Evolutionary conservation across 92 coral and sea anemone genomes (phyloP), one percentile per base, ranked within the genome.

Genomic region (Ricordea florida): DNA sequence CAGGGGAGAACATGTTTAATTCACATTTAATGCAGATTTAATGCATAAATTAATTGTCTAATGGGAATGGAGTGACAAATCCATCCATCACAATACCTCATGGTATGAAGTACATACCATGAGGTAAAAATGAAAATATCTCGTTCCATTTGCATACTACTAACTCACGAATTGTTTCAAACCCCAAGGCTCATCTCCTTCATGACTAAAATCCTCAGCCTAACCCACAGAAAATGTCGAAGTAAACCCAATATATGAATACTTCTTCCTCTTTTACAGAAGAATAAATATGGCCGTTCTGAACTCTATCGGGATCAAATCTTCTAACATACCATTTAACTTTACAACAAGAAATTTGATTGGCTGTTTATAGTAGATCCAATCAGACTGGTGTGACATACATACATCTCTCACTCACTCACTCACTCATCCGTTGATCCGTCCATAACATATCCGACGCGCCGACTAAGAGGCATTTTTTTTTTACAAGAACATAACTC

Each of bases 211-310:
- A 35, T 35, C 41, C 41, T 35, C 41, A 35, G 13, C 41, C 41
- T 35, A 35, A 35, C 13, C 41, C 41, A 35, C 41, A 35, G 41
- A 35, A 35, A 35, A 35, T 35, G 57, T 49, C 25, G 28, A 49
- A 17, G 27, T 49, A 49, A 49, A 20, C 57, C 57, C 57, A 49
- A 49, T 49, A 49, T 49, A 49, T 49, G 57, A 49, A 49, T 49
- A 49, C 28, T 49, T 49, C 57, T 30, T 49, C 41, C 41, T 35
- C 41, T 35, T 35, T 35, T 5, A 35, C 13, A 35, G 41, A 35
- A 35, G 41, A 35, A 35, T 35, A 5, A 35, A 13, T 35, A 35
- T 35, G 41, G 41, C 41, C 41, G 41, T 35, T 35, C n/a, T n/a
- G n/a, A n/a, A n/a, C n/a, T n/a, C n/a, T n/a, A n/a, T n/a, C n/a